Conservation (phyloP, 2,113 vertebrate genomes). For the Oryzias woworae region DNA sequence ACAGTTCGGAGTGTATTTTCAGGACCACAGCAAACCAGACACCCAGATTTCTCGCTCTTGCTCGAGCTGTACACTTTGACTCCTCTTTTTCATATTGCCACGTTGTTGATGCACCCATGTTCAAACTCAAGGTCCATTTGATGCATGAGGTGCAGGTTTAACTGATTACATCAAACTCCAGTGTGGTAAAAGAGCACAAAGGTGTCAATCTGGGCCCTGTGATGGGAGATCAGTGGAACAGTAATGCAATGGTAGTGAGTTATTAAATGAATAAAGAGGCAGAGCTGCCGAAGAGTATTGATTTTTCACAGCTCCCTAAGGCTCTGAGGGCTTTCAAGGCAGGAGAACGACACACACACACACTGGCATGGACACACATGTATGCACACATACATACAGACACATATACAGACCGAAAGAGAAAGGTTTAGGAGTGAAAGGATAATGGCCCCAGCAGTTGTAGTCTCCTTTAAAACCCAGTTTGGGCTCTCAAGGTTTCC, state of each 20-base stretch:
- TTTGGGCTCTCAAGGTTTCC: slow-evolving; percentile 76
- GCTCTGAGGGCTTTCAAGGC: slow-evolving; percentile 79
- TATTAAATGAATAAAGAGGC: slow-evolving; percentile 84
- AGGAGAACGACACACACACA: slow-evolving; percentile 68
- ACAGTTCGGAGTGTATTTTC: slow-evolving; percentile 29
- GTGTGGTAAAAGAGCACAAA: slow-evolving; percentile 75
- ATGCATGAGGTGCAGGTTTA: slow-evolving; percentile 76
- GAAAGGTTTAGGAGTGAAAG: slow-evolving; percentile 78
- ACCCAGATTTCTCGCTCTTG: slow-evolving; percentile 29
- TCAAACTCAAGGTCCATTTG: slow-evolving; percentile 72
- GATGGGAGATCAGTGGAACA: slow-evolving; percentile 80
- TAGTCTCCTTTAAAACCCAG: slow-evolving; percentile 79
- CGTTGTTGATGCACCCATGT: slow-evolving; percentile 70
- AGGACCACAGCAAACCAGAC: slow-evolving; percentile 33
- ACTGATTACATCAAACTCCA: slow-evolving; percentile 80
- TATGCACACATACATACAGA: slow-evolving; percentile 66
- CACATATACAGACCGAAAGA: slow-evolving; percentile 62
- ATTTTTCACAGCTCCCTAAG: slow-evolving; percentile 81
- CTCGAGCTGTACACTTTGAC: slow-evolving; percentile 58
- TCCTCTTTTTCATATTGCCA: slow-evolving; percentile 70
- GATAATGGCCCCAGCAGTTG: slow-evolving; percentile 79
- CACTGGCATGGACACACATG: slow-evolving; percentile 62
- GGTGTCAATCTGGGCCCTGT: slow-evolving; percentile 77
- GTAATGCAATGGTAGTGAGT: slow-evolving; percentile 82
- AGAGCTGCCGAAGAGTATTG: slow-evolving; percentile 81